Evolutionary conservation across 1,140 invertebrate species (phyloP), one percentile per base, ranked within the genome.

Genomic region (Aradophagus sp.): DNA sequence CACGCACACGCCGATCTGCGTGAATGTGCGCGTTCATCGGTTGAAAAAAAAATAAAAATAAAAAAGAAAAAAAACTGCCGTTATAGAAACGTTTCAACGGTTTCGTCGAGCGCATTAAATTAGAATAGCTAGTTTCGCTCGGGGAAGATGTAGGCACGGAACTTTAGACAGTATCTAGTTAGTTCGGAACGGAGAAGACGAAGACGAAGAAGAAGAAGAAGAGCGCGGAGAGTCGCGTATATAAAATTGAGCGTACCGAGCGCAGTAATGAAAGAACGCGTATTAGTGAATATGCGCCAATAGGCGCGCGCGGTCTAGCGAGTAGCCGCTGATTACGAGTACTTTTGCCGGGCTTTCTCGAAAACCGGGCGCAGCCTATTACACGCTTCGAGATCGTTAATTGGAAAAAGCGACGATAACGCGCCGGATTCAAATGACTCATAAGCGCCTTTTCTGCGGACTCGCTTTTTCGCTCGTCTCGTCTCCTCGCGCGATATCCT

Each of bases 21-120:
- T 58, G 34, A 53, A 56, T 53, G 47, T 31, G 59, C 47, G 67
- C 59, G 67, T 63, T 71, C 67, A 71, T 63, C 68, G 68, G 38
- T 65, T 42, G 68, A 59, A 65, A 71, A n/a, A n/a, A n/a, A n/a
- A n/a, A n/a, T n/a, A n/a, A n/a, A n/a, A n/a, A n/a, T n/a, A n/a
- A n/a, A n/a, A n/a, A n/a, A n/a, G n/a, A n/a, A n/a, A n/a, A n/a
- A 71, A 61, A 71, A 71, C 68, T 71, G 68, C 68, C 68, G 68
- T 71, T 71, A 71, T 71, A 71, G 68, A 71, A 71, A 59, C 67
- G 59, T 71, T 71, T 71, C 67, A 71, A 71, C 68, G 61, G 68
- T 63, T 71, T 71, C 59, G 61, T 65, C 53, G 53, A 65, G 68
- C 47, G 68, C 61, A 61, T 71, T 71, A 71, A 71, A 71, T 71